Conservation (phyloP, 2,888 invertebrate genomes). For the Caenorhabditis afra region DNA sequence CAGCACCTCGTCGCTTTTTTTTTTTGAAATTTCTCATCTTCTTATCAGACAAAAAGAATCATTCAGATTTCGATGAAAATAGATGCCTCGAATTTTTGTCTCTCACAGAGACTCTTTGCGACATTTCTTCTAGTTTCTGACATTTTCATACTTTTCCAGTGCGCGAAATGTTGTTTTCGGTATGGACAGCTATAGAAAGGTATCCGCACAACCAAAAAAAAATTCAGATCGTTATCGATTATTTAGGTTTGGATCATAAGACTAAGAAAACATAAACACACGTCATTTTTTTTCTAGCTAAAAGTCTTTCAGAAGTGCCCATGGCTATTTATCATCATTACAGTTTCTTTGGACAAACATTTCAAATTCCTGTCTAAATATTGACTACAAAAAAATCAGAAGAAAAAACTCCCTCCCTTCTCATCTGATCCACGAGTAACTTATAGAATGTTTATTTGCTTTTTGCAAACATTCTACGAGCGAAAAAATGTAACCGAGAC, state of each 20-base stretch:
- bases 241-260: constrained; percentile 26
- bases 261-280: constrained; percentile 32
- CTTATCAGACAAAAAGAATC: constrained; percentile 22
- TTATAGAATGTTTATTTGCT: constrained; percentile 58
- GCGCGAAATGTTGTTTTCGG: no score
- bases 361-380: constrained; percentile 46
- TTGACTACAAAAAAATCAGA: constrained; percentile 38
- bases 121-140: no score
- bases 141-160: no score
- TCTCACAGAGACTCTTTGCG: no score
- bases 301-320: constrained; percentile 22
- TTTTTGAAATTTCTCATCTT: constrained; percentile 40
- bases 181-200: no score
- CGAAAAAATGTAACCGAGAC: constrained; percentile 33
- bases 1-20: neutral
- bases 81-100: constrained; percentile 33
- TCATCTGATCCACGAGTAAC: constrained; percentile 54
- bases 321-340: constrained; percentile 49
- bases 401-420: constrained; percentile 18
- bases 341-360: constrained; percentile 50
- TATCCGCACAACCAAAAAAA: no score
- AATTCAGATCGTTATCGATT: neutral
- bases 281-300: constrained; percentile 33
- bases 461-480: constrained; percentile 53
- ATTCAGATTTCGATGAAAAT: constrained; percentile 27